Percentiles rank a stretch among this genome's conserved stretches.
Evolutionary conservation across 2,113 vertebrate species (phyloP).

Genomic region (Hemicordylus capensis): DNA sequence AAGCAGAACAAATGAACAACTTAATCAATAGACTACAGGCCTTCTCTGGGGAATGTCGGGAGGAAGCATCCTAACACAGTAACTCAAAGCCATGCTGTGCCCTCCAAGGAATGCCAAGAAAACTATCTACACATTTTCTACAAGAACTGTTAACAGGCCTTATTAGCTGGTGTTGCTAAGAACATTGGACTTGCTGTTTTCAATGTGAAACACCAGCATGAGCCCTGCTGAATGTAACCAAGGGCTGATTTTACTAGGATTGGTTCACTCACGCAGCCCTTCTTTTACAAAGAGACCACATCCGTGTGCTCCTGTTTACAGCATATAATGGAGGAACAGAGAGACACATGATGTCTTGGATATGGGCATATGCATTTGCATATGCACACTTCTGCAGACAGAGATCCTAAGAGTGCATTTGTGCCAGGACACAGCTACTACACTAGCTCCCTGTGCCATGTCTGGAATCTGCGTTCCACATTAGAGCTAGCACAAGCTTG

Average conservation of each 20-base stretch:
- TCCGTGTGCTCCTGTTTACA: background rate
- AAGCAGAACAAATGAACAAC: conserved; percentile 71
- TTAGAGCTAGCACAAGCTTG: too few species aligned
- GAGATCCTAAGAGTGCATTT: background rate
- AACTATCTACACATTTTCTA: conserved; percentile 56
- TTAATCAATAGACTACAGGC: conserved; percentile 57
- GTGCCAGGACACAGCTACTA: too few species aligned
- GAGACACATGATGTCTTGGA: background rate
- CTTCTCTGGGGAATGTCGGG: conserved; percentile 28
- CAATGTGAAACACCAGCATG: background rate
- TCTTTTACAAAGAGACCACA: too few species aligned
- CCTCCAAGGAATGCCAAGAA: conserved; percentile 52
- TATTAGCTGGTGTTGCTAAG: conserved; percentile 54
- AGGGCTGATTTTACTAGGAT: conserved; percentile 9
- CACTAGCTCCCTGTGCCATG: too few species aligned
- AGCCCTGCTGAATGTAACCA: background rate
- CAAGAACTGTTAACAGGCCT: conserved; percentile 56
- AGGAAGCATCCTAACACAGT: conserved; percentile 20
- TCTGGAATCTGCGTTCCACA: too few species aligned
- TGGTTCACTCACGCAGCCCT: background rate
- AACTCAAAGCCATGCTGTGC: conserved; percentile 27
- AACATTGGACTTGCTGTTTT: background rate
- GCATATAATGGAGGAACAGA: background rate
- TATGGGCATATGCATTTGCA: background rate
- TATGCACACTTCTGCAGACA: background rate